Evolutionary conservation across 1,140 invertebrate species (phyloP), one percentile per base, ranked within the genome.

Genomic region (Ctenoplectra terminalis): DNA sequence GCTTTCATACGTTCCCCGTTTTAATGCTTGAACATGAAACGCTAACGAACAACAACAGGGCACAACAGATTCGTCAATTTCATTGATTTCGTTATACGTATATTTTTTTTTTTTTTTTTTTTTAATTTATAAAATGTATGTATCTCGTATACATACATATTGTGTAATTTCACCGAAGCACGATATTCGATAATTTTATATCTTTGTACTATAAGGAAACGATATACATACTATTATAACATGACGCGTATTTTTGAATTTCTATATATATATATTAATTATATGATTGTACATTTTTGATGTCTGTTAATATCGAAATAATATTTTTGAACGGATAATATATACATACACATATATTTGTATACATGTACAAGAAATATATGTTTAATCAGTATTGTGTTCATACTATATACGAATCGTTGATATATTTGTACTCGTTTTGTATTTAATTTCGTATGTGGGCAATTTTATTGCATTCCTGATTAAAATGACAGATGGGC

Each of bases 351-450:
- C 15, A 56, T 61, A 71, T 72, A 61, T 61, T 63, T 63, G 56
- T 73, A 64, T 80, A 70, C 26, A 63, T 54, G 5, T 80, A 63
- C 23, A 80, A 54, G 56, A 37, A 74, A 56, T 46, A 80, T 73
- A 75, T 40, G 29, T 76, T 76, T 58, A 52, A 81, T 75, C 63
- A 81, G 72, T 75, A 81, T 76, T 81, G 61, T 76, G 79, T 81
- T 75, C 52, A 76, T 40, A 5, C 2, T 67, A 52, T 37, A 73
- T 50, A 50, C 23, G 13, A 73, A 67, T 23, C n/a, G 23, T 23
- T 52, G 46, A 52, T 37, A 73, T 50, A 63, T 34, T 61, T 80
- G n/a, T 72, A 80, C 37, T 72, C 48, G 46, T 54, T 80, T 80
- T 73, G 26, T 80, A 80, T 80, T 70, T 80, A 52, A 63, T 80